These are phyloP conservation scores for Atrina japonica DNA, from an alignment of 2,888 invertebrate species.

Conservation along the genomic window DNA sequence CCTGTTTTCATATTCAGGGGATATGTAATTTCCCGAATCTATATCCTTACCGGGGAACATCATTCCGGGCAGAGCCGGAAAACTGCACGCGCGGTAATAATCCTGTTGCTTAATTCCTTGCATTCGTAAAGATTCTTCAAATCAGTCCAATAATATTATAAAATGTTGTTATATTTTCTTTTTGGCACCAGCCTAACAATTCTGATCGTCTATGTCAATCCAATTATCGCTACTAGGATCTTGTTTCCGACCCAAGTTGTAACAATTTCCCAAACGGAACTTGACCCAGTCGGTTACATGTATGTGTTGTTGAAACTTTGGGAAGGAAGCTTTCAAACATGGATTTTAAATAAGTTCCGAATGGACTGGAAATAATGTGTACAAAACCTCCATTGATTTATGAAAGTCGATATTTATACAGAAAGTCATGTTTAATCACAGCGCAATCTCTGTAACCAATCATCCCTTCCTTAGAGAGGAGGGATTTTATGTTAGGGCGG, in stretches of 20 bases:
- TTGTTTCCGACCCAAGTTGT: conserved; percentile 66
- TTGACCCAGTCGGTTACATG: conserved; percentile 65
- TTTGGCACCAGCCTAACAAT: conserved; percentile 19
- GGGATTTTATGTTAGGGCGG: conserved; percentile 31
- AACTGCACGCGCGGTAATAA: conserved; percentile 76
- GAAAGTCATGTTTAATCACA: conserved; percentile 47
- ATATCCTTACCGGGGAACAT: conserved; percentile 72
- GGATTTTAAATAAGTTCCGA: conserved; percentile 75
- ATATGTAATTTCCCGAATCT: conserved; percentile 41
- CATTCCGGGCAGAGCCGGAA: conserved; percentile 74
- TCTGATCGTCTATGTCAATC: conserved; percentile 26
- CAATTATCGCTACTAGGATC: conserved; percentile 67
- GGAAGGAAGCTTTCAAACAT: conserved; percentile 71
- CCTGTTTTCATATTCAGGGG: conserved; percentile 29
- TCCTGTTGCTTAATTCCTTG: conserved; percentile 77
- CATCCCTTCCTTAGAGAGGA: conserved; percentile 38
- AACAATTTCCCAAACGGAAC: conserved; percentile 73
- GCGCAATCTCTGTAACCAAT: conserved; percentile 43
- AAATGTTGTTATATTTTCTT: conserved; percentile 28
- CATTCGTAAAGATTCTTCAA: conserved; percentile 58
- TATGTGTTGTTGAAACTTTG: conserved; percentile 60
- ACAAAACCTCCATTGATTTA: conserved; percentile 72
- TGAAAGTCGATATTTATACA: conserved; percentile 66
- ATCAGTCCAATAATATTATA: conserved; percentile 36
- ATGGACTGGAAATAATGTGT: conserved; percentile 65